phyloP scores from a whole-genome alignment of 2,888 invertebrate species.

The Schizotus pectinicornis region DNA sequence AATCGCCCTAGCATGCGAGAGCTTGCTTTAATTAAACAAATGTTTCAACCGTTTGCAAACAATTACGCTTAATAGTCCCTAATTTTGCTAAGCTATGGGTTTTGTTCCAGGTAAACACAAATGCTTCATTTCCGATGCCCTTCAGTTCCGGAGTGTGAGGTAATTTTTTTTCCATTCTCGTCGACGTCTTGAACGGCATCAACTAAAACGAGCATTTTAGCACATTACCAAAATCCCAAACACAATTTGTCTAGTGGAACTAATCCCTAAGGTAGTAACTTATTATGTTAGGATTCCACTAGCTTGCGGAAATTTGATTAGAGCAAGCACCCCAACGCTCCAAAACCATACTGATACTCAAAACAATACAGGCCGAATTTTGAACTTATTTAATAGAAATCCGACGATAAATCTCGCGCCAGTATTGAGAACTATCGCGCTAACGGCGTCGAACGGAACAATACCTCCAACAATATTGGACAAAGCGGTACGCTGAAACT shows the following conservation, averaged over 20 bases:
- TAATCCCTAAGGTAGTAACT: constrained; percentile 42
- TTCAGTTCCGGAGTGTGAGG: constrained; percentile 3
- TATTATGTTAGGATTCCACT: constrained; percentile 44
- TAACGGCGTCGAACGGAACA: constrained; percentile 16
- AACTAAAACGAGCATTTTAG: constrained; percentile 24
- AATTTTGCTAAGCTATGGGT: constrained; percentile 1
- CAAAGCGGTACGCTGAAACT: constrained; percentile 13
- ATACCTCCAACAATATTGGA: constrained; percentile 14
- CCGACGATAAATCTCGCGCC: constrained; percentile 21
- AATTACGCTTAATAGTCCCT: constrained; percentile 12
- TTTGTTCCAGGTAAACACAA: constrained; percentile 20
- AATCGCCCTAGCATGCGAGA: constrained; percentile 3
- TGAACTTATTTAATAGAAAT: constrained; percentile 18
- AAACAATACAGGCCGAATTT: constrained; percentile 26
- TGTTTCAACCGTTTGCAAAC: constrained; percentile 16
- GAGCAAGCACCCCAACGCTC: constrained; percentile 33
- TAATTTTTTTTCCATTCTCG: constrained; percentile 6
- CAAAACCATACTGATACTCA: constrained; percentile 27
- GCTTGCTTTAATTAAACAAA: constrained; percentile 24
- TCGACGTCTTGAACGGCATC: constrained; percentile 2
- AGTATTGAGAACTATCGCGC: constrained; percentile 17
- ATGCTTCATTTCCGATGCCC: not conserved
- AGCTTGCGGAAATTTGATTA: constrained; percentile 43
- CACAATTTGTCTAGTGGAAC: constrained; percentile 44
- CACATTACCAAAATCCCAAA: constrained; percentile 39